These are phyloP conservation scores for Orchestes rusci DNA, from an alignment of 2,888 invertebrate genomes.

Conservation along the genomic window DNA sequence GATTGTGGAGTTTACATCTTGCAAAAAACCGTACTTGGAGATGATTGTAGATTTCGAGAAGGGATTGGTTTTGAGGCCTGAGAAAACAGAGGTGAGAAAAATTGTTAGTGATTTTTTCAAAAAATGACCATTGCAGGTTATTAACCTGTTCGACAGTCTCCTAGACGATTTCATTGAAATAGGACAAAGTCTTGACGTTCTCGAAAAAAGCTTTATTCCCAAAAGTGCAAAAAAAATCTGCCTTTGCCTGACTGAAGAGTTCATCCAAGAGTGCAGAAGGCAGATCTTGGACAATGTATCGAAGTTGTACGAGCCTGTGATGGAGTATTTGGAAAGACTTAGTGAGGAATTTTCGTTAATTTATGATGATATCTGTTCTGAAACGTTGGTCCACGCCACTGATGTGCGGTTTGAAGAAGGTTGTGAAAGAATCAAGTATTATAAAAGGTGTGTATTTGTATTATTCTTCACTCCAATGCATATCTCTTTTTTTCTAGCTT, in stretches of 20 bases:
- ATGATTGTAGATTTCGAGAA: slow-evolving; percentile 50
- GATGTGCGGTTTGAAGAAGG: slow-evolving; percentile 52
- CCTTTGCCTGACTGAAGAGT: slow-evolving; percentile 33
- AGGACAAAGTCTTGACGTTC: slow-evolving; percentile 26
- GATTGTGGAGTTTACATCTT: slow-evolving; percentile 50
- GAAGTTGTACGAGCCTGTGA: slow-evolving; percentile 50
- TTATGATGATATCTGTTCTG: slow-evolving; percentile 37
- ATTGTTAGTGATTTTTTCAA: slow-evolving; percentile 3
- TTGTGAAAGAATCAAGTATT: slow-evolving; percentile 53
- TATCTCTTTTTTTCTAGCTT: slow-evolving; percentile 37
- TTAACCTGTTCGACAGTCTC: slow-evolving; percentile 43
- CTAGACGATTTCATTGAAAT: slow-evolving; percentile 27
- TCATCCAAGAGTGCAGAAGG: slow-evolving; percentile 46
- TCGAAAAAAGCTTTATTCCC: slow-evolving; percentile 27
- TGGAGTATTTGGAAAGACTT: slow-evolving; percentile 48
- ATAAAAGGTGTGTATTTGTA: slow-evolving; percentile 38
- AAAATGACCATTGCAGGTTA: slow-evolving; percentile 36
- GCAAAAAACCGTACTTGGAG: slow-evolving; percentile 36
- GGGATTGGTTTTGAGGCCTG: slow-evolving; percentile 54
- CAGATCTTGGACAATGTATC: slow-evolving; percentile 49
- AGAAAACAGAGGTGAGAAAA: slow-evolving; percentile 41
- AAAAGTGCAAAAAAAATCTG: slow-evolving; percentile 28
- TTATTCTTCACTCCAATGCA: too few species aligned
- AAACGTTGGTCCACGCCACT: slow-evolving; percentile 30
- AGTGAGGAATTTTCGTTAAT: slow-evolving; percentile 50